Evolutionary conservation across 1,140 invertebrate genomes (phyloP), one percentile per base, ranked within the genome.

Genomic region (Nasonia longicornis): DNA sequence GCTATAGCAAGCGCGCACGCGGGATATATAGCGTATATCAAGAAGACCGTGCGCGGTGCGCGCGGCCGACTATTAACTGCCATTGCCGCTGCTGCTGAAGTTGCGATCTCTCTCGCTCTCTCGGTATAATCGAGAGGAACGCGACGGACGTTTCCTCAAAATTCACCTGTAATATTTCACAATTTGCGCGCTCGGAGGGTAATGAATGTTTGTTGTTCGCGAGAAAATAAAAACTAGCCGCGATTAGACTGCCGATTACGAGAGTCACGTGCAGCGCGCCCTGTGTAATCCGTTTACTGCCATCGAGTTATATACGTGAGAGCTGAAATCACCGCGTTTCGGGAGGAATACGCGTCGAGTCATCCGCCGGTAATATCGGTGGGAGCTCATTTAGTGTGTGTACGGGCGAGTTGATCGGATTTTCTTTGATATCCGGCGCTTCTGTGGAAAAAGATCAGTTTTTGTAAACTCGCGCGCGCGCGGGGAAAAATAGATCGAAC

Each of bases 11-110:
- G 66, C 48, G 22, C 26, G 20, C 38, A 42, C 10, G 31, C 73
- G 63, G 26, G n/a, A 81, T 77, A n/a, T 58, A 58, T n/a, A n/a
- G 52, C 48, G 35, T 48, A 31, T 81, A 81, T 76, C 66, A 71
- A 71, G 29, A 31, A 58, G 52, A 58, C 16, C 52, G 52, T 58
- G 20, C 16, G 52, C 16, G 52, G 4, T 52, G 48, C 4, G 16
- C 11, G 22, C 20, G 35, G 14, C 16, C 64, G 29, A 45, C 42
- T 64, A 80, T 80, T 75, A 75, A 29, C 20, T 58, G 52, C 38
- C 10, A 8, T 0, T 42, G 38, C 35, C 7, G 35, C 38, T 42
- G 22, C 67, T 79, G 35, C 70, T 64, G 52, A 73, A 48, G 16
- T 69, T 26, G 48, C 52, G 26, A 73, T 64, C 69, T n/a, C 12